Evolutionary conservation across 2,797 vertebrate genomes (phyloP), one percentile per base, ranked within the genome.

Genomic region (Botia almorhae): DNA sequence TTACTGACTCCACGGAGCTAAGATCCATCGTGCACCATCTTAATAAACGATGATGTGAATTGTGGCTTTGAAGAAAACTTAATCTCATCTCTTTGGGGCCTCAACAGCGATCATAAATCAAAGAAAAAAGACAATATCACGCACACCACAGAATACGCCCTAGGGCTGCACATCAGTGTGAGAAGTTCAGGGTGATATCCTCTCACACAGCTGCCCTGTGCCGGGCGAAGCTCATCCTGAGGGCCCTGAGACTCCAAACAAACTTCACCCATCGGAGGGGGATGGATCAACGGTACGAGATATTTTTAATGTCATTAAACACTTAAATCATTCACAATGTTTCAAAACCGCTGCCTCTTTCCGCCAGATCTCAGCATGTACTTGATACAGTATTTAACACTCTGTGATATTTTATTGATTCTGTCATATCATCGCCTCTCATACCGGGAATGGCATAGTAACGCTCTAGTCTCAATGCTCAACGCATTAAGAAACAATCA

Each of bases 401-500:
- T 19, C 68, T 10, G n/a, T 77, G 69, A 84, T 84, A 79, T 78
- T 84, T 81, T 86, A 84, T 84, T 81, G 83, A 84, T 84, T 82
- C 46, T 63, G 78, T 78, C 77, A 71, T 71, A 82, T 81, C 70
- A 79, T 82, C 72, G 36, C 19, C 61, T 48, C 70, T 76, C 70
- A 26, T 81, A 69, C 68, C 29, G 36, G 7, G 77, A 84, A 69
- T 77, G 19, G 76, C 55, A 77, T 80, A 74, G 76, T 81, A 82
- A 78, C 74, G 73, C 19, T 73, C 46, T 64, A 77, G 77, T 78
- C 78, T 77, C 80, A 74, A 82, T 80, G 73, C 77, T 75, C 80
- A 50, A 70, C 33, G 21, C 81, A 86, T 86, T 86, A 86, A 84
- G 74, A 86, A 82, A 86, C 85, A 82, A 86, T 86, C 80, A 80